Base-by-base conservation (phyloP, 1,140 invertebrate genomes). In the Drosophila ogumai region DNA sequence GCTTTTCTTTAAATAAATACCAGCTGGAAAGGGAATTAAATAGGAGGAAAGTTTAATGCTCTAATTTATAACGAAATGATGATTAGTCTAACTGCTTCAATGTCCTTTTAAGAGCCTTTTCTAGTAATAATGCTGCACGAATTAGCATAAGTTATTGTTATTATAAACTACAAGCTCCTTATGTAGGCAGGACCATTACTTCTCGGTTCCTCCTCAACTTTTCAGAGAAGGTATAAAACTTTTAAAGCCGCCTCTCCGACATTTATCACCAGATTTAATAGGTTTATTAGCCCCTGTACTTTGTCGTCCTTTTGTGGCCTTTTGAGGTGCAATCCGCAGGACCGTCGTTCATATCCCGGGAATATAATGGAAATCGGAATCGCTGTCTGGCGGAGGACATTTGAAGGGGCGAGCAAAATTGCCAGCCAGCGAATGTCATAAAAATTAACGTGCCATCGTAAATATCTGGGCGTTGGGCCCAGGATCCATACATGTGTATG, bases 391-490 rank as follows among this genome's bases (percentile, higher is more conserved):
- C 68, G 67, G 47, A 61, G 15, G 49, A 10, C 54, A 49, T 31
- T 50, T 59, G n/a, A 56, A 74, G 71, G 40, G 65, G 52, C 57
- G 19, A 32, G 41, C 32, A 41, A 65, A 81, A 81, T 75, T 81
- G 68, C 64, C 65, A 57, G 61, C 60, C 22, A 58, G 50, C 52
- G 61, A 71, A 84, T 84, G 85, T 72, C 84, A 90, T 88, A 76
- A 90, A 88, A 90, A 88, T 88, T 90, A 88, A 88, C 80, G 84
- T 73, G 57, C 22, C 41, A 59, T 87, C 85, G 85, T 88, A 84
- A 88, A 88, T 87, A 90, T 84, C 47, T 74, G 49, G 28, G 34
- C 61, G 44, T 58, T 79, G 40, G 32, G 58, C 49, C 68, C 17
- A 12, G 41, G 54, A 55, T 63, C 4, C 52, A 64, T 47, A 44